Conservation (phyloP, 2,888 invertebrate genomes). For the Stramonita haemastoma region DNA sequence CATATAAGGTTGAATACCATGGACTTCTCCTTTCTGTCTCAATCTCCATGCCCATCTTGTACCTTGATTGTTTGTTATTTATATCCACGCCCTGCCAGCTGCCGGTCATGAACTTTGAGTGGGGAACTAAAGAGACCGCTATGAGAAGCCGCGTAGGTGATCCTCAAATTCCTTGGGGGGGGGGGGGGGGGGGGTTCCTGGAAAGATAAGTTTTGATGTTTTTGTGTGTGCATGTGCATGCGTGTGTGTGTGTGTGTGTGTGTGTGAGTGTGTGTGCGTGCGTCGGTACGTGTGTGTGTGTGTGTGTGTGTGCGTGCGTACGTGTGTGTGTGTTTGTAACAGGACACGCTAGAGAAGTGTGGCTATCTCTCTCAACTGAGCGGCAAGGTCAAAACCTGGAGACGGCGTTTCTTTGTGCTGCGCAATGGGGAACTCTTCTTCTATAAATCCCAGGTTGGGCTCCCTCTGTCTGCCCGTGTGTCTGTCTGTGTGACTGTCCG, state of each 20-base stretch:
- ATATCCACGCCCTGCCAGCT: too few relatives aligned
- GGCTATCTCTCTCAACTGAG: slow-evolving; percentile 94
- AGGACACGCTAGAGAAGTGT: slow-evolving; percentile 85
- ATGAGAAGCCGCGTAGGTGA: too few relatives aligned
- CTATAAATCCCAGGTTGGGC: slow-evolving; percentile 90
- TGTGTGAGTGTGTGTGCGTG: background rate
- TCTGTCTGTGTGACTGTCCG: background rate
- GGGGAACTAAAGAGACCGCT: too few relatives aligned
- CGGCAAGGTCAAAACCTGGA: slow-evolving; percentile 97
- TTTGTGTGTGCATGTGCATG: background rate
- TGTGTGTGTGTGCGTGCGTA: background rate
- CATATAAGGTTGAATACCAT: too few relatives aligned
- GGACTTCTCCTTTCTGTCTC: too few relatives aligned
- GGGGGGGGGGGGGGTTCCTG: too few relatives aligned
- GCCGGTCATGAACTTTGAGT: too few relatives aligned
- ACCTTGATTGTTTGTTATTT: too few relatives aligned
- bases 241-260: background rate
- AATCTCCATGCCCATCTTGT: too few relatives aligned
- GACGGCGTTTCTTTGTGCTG: slow-evolving; percentile 96
- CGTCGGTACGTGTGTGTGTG: background rate
- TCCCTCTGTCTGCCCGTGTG: background rate
- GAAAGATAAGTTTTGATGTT: background rate
- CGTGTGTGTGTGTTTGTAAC: background rate
- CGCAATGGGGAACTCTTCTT: slow-evolving; percentile 94
- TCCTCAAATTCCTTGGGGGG: too few relatives aligned